These are phyloP conservation scores for Cecidostiba fungosa DNA, from an alignment of 2,888 invertebrate species.

Conservation along the genomic window DNA sequence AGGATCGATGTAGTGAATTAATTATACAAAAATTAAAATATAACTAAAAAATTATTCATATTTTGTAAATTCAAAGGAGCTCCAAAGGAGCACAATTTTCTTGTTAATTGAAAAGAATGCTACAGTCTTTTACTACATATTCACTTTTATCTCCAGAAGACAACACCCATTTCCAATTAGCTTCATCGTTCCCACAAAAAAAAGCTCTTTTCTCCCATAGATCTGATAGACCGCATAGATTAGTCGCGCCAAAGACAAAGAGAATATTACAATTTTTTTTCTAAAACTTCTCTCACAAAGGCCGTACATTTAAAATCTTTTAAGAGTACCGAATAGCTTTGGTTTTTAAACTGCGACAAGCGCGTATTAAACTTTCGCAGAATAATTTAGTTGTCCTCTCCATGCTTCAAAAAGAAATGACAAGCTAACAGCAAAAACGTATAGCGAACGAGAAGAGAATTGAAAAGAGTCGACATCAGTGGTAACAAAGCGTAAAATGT, in stretches of 20 bases:
- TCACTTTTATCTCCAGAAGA: constrained; percentile 1
- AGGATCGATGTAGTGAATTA: too few relatives aligned
- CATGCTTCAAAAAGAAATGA: background rate
- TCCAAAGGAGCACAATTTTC: background rate
- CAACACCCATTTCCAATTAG: constrained; percentile 7
- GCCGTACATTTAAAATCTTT: background rate
- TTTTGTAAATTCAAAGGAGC: too few relatives aligned
- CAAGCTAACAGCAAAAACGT: background rate
- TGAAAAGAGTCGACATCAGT: background rate
- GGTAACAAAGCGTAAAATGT: too few relatives aligned
- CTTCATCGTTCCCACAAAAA: constrained; percentile 1
- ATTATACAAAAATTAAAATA: too few relatives aligned
- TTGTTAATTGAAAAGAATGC: background rate
- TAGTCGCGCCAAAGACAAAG: background rate
- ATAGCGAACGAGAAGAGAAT: background rate
- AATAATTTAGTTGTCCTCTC: background rate
- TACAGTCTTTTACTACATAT: background rate
- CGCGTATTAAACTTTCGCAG: background rate
- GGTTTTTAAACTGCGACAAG: background rate
- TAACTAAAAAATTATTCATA: too few relatives aligned
- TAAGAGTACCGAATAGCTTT: too few relatives aligned
- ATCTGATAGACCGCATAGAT: background rate
- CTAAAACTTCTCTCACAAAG: background rate
- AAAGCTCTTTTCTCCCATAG: background rate
- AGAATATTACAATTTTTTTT: background rate